Percentiles rank a stretch among this genome's conserved stretches.
phyloP scores from a whole-genome alignment of 1,140 invertebrate species.

The Rhopalosiphum maidis region DNA sequence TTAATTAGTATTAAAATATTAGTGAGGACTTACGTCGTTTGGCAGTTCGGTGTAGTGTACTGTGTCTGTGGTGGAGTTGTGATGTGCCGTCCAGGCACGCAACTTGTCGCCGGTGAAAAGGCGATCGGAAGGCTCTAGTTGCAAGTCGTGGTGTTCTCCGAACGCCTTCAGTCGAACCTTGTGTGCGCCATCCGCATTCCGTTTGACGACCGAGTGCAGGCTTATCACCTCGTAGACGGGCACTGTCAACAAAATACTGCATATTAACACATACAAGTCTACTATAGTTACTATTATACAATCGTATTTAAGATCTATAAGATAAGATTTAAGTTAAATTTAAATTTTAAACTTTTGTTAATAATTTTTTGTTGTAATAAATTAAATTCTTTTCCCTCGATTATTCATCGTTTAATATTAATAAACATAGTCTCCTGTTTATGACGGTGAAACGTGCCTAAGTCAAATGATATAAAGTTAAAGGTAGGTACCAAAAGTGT shows the following conservation, averaged over 20 bases:
- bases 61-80: constrained; percentile 42
- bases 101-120: constrained; percentile 27
- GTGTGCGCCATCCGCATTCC: neutral
- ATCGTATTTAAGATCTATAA: neutral
- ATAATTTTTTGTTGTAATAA: neutral
- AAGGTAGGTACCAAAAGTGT: neutral
- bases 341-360: neutral
- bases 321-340: neutral
- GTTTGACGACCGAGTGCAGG: neutral
- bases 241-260: neutral
- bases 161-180: constrained; percentile 44
- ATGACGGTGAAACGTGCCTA: neutral
- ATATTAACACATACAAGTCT: neutral
- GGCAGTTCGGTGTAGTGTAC: constrained; percentile 34
- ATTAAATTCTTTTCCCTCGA: neutral
- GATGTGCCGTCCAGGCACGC: constrained; percentile 37
- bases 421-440: neutral
- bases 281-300: neutral
- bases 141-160: constrained; percentile 29
- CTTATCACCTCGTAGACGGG: constrained; percentile 29
- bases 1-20: neutral
- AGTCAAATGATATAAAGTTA: neutral
- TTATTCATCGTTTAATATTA: neutral
- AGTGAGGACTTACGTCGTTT: constrained; percentile 24
- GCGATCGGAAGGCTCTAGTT: constrained; percentile 14